Base-by-base conservation (phyloP, 2,113 vertebrate genomes). In the Nyctereutes procyonoides region DNA sequence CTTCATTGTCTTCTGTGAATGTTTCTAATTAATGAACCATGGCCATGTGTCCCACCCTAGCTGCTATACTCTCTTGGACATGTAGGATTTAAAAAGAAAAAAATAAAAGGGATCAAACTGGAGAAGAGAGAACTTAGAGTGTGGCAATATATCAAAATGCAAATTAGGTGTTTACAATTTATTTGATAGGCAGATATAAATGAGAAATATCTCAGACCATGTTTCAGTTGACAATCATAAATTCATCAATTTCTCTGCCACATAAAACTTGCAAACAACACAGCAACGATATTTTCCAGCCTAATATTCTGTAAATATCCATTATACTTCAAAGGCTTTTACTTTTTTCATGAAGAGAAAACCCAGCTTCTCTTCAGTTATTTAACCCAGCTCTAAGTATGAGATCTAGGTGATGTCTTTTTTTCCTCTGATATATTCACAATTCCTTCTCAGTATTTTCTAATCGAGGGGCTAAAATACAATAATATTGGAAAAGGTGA, bases 401-500 rank as follows among this genome's bases (percentile, higher is more conserved):
- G 58, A 95, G 51, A 86, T 32, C 26, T 14, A 17, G 22, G 30
- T 56, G n/a, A 58, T 94, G 1, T 79, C 14, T 69, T 58, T 92
- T 94, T 83, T 43, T 92, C 53, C 38, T 81, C 71, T 86, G 73
- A 63, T 60, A 10, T 60, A 69, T 67, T 96, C 77, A 67, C 9
- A 89, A 53, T 93, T 91, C 24, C 24, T 60, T 89, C 38, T 83
- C 88, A 24, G 6, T 88, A 73, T 92, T 94, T 91, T 82, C 15
- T 43, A 87, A 83, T 13, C 4, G 81, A 55, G 12, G 38, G 9
- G 55, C 28, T 80, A 77, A 83, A 82, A 71, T 69, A 89, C 22
- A 93, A n/a, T 43, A 81, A 60, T 53, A 77, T 17, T 77, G 74
- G 74, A 10, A 53, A 77, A 53, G 28, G 16, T 53, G 76, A 79